These are phyloP conservation scores for Zosterops japonicus DNA, from an alignment of 2,113 vertebrate genomes.

Conservation along the genomic window DNA sequence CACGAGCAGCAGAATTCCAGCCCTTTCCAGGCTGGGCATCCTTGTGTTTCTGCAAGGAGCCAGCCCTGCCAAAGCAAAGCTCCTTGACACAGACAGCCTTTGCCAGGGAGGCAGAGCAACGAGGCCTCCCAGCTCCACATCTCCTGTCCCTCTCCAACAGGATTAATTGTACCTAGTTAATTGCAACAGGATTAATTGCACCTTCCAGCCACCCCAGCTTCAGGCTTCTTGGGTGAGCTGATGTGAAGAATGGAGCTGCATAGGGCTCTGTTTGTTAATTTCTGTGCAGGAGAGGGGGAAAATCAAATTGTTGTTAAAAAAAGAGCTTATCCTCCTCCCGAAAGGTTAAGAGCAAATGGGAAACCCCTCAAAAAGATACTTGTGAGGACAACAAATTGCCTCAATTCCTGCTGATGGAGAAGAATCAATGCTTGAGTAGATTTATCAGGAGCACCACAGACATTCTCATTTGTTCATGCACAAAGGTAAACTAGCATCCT, in stretches of 20 bases:
- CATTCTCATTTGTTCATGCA: neutral
- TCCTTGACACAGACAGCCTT: neutral
- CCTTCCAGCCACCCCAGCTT: neutral
- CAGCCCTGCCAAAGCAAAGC: neutral
- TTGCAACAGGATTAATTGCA: neutral
- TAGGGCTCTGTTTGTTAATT: neutral
- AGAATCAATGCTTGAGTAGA: neutral
- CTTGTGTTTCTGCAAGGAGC: fast-evolving
- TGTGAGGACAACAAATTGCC: neutral
- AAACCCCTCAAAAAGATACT: neutral
- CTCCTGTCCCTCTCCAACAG: neutral
- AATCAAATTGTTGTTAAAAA: neutral
- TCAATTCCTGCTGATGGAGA: neutral
- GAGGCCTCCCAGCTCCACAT: neutral
- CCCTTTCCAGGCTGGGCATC: neutral
- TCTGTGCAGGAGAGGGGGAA: neutral
- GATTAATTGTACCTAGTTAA: neutral
- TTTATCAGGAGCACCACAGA: neutral
- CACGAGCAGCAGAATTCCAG: fast-evolving
- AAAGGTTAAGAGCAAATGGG: neutral
- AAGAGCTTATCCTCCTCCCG: neutral
- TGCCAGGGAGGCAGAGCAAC: fast-evolving
- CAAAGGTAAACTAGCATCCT: neutral
- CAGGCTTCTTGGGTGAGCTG: too few species aligned
- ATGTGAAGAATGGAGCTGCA: neutral